Conservation (phyloP, 2,888 invertebrate genomes). For the Melanostoma scalare region DNA sequence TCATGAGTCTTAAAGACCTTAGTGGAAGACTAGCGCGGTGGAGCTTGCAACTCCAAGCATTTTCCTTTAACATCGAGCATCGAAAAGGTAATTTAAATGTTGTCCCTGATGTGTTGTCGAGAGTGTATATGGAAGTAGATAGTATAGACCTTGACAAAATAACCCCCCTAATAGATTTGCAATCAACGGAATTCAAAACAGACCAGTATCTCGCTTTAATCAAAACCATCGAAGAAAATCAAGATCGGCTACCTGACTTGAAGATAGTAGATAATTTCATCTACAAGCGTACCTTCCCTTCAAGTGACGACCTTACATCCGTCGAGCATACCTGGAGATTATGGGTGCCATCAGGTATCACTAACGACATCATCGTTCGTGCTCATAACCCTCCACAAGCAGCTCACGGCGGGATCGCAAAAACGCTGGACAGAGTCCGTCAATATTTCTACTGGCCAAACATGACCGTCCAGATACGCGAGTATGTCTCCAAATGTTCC, state of each 20-base stretch:
- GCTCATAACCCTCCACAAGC: conserved; percentile 4
- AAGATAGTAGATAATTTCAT: not conserved
- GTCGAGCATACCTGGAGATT: not conserved
- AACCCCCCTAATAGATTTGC: too few species aligned
- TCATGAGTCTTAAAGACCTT: too few species aligned
- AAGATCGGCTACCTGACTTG: not conserved
- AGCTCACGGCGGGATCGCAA: too few species aligned
- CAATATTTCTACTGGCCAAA: too few species aligned
- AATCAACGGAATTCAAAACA: too few species aligned
- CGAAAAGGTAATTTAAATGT: not conserved
- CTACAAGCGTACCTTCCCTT: not conserved
- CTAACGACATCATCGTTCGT: not conserved
- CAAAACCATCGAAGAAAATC: not conserved
- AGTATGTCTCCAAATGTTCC: too few species aligned
- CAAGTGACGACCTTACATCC: not conserved
- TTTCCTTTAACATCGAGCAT: not conserved
- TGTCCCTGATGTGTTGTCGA: not conserved
- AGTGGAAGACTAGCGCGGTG: too few species aligned
- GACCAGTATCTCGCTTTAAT: not conserved
- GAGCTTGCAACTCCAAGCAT: not conserved
- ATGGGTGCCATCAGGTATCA: not conserved
- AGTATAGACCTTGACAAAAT: too few species aligned
- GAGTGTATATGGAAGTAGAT: not conserved
- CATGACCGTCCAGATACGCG: too few species aligned
- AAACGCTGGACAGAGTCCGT: too few species aligned